Evolutionary conservation across 2,888 invertebrate species (phyloP), one percentile per base, ranked within the genome.

Genomic region (Colostygia pectinataria): DNA sequence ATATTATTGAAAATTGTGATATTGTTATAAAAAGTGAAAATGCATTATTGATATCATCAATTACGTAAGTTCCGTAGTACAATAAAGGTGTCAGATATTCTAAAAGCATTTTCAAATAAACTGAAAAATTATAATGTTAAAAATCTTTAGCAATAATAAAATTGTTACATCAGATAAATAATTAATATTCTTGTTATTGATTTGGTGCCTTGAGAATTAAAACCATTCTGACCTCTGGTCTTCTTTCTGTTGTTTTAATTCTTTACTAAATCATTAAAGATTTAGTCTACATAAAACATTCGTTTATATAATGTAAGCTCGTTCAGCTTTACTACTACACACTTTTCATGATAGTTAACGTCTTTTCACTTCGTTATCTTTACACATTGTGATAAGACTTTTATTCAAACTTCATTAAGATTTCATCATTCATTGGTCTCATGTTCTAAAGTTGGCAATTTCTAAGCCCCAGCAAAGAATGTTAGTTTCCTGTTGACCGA

Each of bases 1-100:
- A 87, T 86, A 87, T 89, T 89, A 89, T 87, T 88, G 77, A 90
- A 90, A 88, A 90, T 85, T 90, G 90, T 90, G 90, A 90, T 90
- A 90, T 89, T 88, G 88, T 90, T 89, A 86, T 83, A 80, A 83
- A 80, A 83, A 79, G 71, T 79, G 59, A 79, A 72, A 73, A 70
- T 71, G 74, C 74, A 79, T 80, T 74, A 67, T 83, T 76, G 77
- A 65, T 75, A 68, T 80, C 80, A 68, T 77, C 68, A 62, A 69
- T 77, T 78, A 34, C 28, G 42, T 52, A 46, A 46, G 38, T 32
- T 52, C 33, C 28, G 28, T 46, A 29, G 25, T 42, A 36, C 40
- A 45, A 38, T 46, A 18, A 41, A 38, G 14, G 37, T 41, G 27
- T 12, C 23, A 13, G 25, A 47, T n/a, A 28, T 50, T 43, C 32